Evolutionary conservation across 2,797 vertebrate species (phyloP).

Genomic region (Chromis chromis): DNA sequence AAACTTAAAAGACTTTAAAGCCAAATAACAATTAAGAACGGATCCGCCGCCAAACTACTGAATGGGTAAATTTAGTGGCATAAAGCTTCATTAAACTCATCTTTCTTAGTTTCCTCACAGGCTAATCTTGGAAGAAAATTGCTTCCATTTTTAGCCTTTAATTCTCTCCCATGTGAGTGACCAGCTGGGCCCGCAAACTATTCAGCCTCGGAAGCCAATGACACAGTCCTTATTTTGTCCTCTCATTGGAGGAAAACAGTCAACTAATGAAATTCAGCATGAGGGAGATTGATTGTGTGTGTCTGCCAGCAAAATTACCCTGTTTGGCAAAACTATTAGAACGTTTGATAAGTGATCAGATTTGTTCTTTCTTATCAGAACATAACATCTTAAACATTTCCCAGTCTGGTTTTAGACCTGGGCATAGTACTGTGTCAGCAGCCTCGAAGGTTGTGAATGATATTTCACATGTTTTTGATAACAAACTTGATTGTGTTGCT

Average conservation of each 20-base stretch:
- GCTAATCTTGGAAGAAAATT: slow-evolving; percentile 81
- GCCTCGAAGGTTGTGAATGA: too few relatives aligned
- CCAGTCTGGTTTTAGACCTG: too few relatives aligned
- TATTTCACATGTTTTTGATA: too few relatives aligned
- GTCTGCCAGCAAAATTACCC: background rate
- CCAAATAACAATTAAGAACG: slow-evolving; percentile 38
- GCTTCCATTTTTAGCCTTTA: slow-evolving; percentile 82
- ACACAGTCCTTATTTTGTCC: slow-evolving; percentile 58
- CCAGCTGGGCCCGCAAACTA: slow-evolving; percentile 70
- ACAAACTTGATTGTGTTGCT: too few relatives aligned
- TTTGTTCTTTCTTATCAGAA: too few relatives aligned
- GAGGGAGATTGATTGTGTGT: slow-evolving; percentile 18
- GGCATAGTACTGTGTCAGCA: too few relatives aligned
- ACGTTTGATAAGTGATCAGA: too few relatives aligned
- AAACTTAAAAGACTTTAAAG: slow-evolving; percentile 36
- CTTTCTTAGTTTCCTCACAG: slow-evolving; percentile 66
- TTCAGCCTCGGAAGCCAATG: slow-evolving; percentile 59
- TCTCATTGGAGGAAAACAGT: slow-evolving; percentile 47
- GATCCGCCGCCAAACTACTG: slow-evolving; percentile 22
- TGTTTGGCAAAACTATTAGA: too few relatives aligned
- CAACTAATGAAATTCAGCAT: slow-evolving; percentile 49
- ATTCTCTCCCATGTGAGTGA: slow-evolving; percentile 75
- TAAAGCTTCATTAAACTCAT: slow-evolving; percentile 71
- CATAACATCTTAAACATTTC: too few relatives aligned
- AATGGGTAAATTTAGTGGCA: slow-evolving; percentile 58